phyloP scores from a whole-genome alignment of 2,113 vertebrate species.

The Zosterops japonicus region DNA sequence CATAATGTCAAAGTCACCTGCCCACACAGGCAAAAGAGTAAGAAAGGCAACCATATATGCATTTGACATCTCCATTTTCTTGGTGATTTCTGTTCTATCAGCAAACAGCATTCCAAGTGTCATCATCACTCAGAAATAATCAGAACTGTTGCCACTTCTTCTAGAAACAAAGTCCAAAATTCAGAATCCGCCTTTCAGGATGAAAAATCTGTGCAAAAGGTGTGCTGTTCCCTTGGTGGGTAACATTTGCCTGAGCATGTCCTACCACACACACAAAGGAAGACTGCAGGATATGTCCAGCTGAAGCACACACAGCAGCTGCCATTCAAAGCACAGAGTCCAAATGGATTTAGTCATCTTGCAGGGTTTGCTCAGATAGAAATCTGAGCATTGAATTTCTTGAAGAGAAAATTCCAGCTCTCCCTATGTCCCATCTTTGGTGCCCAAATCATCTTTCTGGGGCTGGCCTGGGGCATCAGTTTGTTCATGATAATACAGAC shows the following conservation, averaged over 20 bases:
- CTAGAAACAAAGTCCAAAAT: not conserved
- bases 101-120: not conserved
- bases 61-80: not conserved
- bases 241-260: not conserved
- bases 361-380: not conserved
- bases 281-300: not conserved
- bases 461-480: not conserved
- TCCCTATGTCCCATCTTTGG: not conserved
- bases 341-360: not conserved
- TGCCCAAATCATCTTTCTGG: not conserved
- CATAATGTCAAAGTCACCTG: not conserved
- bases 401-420: not conserved
- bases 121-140: not conserved
- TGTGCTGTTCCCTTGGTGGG: not conserved
- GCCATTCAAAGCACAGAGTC: not conserved
- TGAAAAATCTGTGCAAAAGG: not conserved
- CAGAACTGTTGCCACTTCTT: not conserved
- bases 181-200: not conserved
- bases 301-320: not conserved
- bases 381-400: not conserved
- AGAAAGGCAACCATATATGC: not conserved
- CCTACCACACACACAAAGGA: not conserved
- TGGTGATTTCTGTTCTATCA: not conserved
- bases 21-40: not conserved
- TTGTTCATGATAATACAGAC: not conserved